Evolutionary conservation across 2,113 vertebrate genomes (phyloP).

Genomic region (Tragelaphus scriptus): DNA sequence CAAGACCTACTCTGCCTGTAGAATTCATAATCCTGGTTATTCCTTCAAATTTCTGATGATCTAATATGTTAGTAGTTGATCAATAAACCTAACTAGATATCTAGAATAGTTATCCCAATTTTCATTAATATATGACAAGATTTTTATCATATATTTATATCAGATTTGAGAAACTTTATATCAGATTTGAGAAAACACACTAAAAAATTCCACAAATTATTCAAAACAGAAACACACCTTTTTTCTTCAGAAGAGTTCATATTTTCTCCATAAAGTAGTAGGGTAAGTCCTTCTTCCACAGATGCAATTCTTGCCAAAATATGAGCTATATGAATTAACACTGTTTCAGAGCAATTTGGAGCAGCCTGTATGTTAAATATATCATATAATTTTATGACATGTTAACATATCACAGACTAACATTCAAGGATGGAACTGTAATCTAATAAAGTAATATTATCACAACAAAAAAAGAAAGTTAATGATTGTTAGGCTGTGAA

Average conservation of each 20-base stretch:
- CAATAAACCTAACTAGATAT: background rate
- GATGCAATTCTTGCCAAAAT: slow-evolving; percentile 90
- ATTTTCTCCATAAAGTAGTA: slow-evolving; percentile 90
- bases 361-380: slow-evolving; percentile 74
- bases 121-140: background rate
- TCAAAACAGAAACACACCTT: slow-evolving; percentile 79
- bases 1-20: background rate
- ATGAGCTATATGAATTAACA: slow-evolving; percentile 89
- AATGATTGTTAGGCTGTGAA: background rate
- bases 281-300: slow-evolving; percentile 87
- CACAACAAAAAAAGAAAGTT: background rate
- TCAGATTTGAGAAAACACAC: background rate
- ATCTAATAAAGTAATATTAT: slow-evolving; percentile 3
- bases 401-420: slow-evolving; percentile 17
- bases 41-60: background rate
- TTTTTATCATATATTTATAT: background rate
- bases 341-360: slow-evolving; percentile 83
- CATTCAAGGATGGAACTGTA: background rate
- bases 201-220: background rate
- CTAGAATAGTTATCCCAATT: background rate
- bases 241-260: slow-evolving; percentile 73
- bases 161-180: background rate
- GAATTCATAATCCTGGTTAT: background rate
- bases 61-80: background rate
- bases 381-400: background rate